Conservation (phyloP, 2,888 invertebrate species). For the Cactoblastis cactorum region DNA sequence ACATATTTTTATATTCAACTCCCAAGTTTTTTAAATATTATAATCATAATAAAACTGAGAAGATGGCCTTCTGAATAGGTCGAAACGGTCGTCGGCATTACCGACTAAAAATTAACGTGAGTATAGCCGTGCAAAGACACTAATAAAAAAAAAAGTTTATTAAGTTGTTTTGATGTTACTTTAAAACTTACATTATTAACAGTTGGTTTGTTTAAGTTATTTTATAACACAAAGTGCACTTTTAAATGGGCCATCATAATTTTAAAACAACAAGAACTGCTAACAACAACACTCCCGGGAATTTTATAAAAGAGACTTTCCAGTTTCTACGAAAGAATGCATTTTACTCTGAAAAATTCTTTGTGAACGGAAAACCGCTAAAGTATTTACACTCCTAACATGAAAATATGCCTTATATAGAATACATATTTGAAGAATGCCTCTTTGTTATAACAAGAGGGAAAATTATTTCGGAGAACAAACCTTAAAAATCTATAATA, state of each 20-base stretch:
- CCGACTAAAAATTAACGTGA: too few species aligned
- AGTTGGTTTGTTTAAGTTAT: background rate
- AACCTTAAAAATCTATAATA: too few species aligned
- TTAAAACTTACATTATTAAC: background rate
- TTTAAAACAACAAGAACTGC: slow-evolving; percentile 9
- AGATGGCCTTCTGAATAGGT: too few species aligned
- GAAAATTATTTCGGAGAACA: too few species aligned
- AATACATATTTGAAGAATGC: background rate
- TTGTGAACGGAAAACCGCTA: slow-evolving; percentile 20
- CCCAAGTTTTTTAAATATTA: too few species aligned
- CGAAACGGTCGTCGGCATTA: too few species aligned
- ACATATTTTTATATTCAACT: too few species aligned
- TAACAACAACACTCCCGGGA: slow-evolving; percentile 13
- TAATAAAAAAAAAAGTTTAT: too few species aligned
- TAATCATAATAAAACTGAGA: too few species aligned
- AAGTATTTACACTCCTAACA: background rate
- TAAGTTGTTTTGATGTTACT: too few species aligned
- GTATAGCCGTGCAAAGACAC: too few species aligned
- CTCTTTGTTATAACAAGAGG: background rate
- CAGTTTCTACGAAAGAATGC: slow-evolving; percentile 1
- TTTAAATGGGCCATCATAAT: background rate
- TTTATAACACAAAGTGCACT: background rate
- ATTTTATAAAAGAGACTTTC: slow-evolving; percentile 20
- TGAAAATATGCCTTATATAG: background rate
- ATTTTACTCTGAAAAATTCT: slow-evolving; percentile 1